Base-by-base conservation (phyloP, 2,888 invertebrate genomes). In the Auanema sp. region DNA sequence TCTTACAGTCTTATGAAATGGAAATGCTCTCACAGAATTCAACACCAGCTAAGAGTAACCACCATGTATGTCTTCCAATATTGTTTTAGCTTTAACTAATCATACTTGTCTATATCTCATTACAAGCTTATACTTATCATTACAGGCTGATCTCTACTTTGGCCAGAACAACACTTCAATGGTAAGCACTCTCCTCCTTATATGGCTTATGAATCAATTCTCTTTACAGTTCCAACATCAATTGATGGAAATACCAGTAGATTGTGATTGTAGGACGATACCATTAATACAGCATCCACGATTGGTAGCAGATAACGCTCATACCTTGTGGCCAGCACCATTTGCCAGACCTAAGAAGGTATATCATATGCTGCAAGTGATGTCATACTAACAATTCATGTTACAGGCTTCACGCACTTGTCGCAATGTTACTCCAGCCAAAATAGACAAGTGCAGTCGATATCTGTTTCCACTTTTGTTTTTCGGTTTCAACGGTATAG, bases 391-490 rank as follows among this genome's bases (percentile, higher is more conserved):
- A n/a, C n/a, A 53, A 25, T 47, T 42, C 18, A 2, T 8, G 12
- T 41, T 70, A 23, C 49, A 73, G 73, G 65, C 74, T 18, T 64
- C 70, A n/a, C 67, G 68, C 53, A 65, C 71, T 1, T 74, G 71
- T 51, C 75, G 71, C 69, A 71, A 57, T 60, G 65, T 49, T 86
- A 93, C 93, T 82, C 94, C 94, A 66, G 94, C 94, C 85, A 95
- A 94, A 87, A 97, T 97, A 87, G 97, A 97, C 89, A 96, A 96
- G 88, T 96, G 96, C 86, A 95, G 96, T 70, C 90, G 97, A 84
- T 93, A 96, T 86, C 91, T 95, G 83, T 98, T 98, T 86, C 97
- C 97, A 11, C 54, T 77, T 2, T 52, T 74, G 10, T 81, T 81
- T 63, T 67, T 69, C 53, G 65, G 71, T 43, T 81, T 81, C 71